Conservation (phyloP, 2,113 vertebrate species). For the Cheilinus undulatus region DNA sequence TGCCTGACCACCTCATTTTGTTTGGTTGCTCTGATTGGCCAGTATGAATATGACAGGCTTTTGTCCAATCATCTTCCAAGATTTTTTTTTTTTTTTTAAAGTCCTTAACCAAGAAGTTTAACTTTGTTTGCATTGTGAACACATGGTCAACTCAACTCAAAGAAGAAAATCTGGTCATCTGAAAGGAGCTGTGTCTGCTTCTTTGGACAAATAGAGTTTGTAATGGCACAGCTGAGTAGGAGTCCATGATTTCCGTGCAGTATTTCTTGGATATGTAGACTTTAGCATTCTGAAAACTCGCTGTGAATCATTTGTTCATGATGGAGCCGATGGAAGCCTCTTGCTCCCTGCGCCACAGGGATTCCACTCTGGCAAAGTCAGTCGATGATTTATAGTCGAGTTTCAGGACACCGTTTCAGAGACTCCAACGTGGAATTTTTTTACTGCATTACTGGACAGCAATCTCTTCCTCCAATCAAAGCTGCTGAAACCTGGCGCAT, state of each 20-base stretch:
- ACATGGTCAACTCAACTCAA: background rate
- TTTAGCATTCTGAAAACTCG: background rate
- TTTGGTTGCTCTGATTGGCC: too few species aligned
- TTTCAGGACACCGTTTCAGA: background rate
- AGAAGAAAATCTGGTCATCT: background rate
- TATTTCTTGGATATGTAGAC: conserved; percentile 14
- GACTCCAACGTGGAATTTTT: background rate
- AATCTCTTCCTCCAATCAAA: conserved; percentile 61
- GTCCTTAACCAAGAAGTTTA: too few species aligned
- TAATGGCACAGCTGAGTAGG: background rate
- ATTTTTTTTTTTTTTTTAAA: too few species aligned
- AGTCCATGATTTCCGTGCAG: background rate
- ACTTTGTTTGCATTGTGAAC: conserved; percentile 8
- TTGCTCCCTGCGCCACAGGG: conserved; percentile 49
- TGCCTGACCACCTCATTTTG: too few species aligned
- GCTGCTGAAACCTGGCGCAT: conserved; percentile 79
- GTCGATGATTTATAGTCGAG: conserved; percentile 49
- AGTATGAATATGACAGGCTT: too few species aligned
- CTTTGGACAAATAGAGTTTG: background rate
- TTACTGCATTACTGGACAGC: conserved; percentile 4
- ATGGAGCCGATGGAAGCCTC: conserved; percentile 61
- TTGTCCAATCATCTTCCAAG: too few species aligned
- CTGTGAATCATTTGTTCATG: conserved; percentile 67
- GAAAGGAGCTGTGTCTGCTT: too few species aligned
- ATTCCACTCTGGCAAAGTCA: conserved; percentile 59